Evolutionary conservation across 2,797 vertebrate genomes (phyloP).

Genomic region (Sorex maritimensis): DNA sequence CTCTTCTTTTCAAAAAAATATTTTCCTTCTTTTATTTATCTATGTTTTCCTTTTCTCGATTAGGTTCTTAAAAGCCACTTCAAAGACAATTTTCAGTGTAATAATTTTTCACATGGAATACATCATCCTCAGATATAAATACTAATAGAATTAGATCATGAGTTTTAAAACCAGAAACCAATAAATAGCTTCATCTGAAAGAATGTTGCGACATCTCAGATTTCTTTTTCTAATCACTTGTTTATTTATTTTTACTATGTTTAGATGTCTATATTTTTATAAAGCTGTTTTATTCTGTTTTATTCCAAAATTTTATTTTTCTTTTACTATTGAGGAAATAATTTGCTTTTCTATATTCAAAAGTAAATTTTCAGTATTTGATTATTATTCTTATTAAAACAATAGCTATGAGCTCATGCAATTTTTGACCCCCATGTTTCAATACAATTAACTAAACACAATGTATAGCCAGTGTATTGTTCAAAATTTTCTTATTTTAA

Average conservation of each 20-base stretch:
- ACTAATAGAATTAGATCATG: not conserved
- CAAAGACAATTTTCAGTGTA: not conserved
- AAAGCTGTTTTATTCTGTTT: not conserved
- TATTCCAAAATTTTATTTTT: not conserved
- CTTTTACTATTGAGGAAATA: conserved; percentile 5
- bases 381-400: not conserved
- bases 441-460: conserved; percentile 14
- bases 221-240: not conserved
- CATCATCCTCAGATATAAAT: not conserved
- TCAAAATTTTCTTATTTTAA: not conserved
- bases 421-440: not conserved
- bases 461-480: too few species aligned
- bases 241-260: not conserved
- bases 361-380: not conserved
- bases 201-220: not conserved
- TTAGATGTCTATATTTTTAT: not conserved
- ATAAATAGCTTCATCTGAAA: not conserved
- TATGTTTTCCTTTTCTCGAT: too few species aligned
- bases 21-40: too few species aligned
- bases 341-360: not conserved
- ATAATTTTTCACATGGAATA: not conserved
- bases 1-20: too few species aligned
- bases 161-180: not conserved
- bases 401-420: not conserved
- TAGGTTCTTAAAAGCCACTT: not conserved